Conservation (phyloP, 2,888 invertebrate genomes). For the Drosophila parthenogenetica region DNA sequence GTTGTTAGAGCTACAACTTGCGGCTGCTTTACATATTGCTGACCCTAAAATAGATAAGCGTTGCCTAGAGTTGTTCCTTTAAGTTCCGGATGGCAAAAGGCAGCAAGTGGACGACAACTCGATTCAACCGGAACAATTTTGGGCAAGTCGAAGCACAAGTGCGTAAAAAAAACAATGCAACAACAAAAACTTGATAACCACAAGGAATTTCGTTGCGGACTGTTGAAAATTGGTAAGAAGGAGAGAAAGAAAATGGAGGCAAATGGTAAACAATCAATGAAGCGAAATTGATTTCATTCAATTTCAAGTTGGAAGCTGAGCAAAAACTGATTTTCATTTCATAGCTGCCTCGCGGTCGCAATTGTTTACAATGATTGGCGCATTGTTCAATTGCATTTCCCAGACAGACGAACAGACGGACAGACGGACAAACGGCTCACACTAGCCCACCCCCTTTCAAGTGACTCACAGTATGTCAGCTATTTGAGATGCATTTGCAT, state of each 20-base stretch:
- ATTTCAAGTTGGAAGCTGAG: slow-evolving; percentile 65
- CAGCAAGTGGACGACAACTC: neutral
- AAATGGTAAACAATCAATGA: slow-evolving; percentile 75
- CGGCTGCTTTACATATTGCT: too few relatives aligned
- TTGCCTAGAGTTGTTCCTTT: neutral
- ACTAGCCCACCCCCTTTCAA: neutral
- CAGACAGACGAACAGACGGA: slow-evolving; percentile 6
- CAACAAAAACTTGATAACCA: neutral
- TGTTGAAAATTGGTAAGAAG: neutral
- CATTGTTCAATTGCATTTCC: slow-evolving; percentile 63
- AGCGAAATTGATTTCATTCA: slow-evolving; percentile 78
- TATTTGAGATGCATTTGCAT: slow-evolving; percentile 33
- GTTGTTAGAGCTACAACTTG: too few relatives aligned
- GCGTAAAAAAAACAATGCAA: slow-evolving; percentile 12
- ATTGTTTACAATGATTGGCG: slow-evolving; percentile 66
- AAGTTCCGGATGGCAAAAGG: neutral
- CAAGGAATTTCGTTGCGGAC: slow-evolving; percentile 11
- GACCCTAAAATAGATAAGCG: too few relatives aligned
- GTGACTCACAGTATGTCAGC: neutral
- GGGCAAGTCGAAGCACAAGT: neutral
- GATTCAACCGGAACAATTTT: neutral
- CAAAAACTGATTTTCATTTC: slow-evolving; percentile 56
- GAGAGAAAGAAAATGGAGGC: slow-evolving; percentile 21
- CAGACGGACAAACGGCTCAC: too few relatives aligned
- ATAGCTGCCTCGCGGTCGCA: slow-evolving; percentile 52